Conservation (phyloP, 1,140 invertebrate genomes). For the Gyrodactylus bullatarudis region DNA sequence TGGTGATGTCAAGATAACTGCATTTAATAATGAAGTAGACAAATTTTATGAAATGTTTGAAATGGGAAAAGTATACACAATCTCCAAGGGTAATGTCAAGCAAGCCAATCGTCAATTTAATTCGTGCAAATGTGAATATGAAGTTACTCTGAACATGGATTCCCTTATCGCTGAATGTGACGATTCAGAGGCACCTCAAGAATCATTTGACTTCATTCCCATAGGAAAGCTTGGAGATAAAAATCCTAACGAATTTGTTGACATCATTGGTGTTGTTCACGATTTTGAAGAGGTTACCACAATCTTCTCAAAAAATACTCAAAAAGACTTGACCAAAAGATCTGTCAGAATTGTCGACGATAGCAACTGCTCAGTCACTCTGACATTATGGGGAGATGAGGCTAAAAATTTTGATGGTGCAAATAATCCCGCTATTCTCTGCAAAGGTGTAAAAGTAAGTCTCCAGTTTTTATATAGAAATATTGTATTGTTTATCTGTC, state of each 20-base stretch:
- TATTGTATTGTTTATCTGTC: no score
- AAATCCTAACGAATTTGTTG: slow-evolving; percentile 32
- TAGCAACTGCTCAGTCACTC: slow-evolving; percentile 34
- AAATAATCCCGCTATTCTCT: slow-evolving; percentile 38
- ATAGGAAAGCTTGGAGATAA: slow-evolving; percentile 37
- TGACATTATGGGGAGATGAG: slow-evolving; percentile 27
- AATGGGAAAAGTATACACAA: slow-evolving; percentile 40
- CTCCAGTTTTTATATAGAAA: no score
- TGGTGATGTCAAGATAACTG: slow-evolving; percentile 71
- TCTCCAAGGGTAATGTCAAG: slow-evolving; percentile 43
- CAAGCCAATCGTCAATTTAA: slow-evolving; percentile 60
- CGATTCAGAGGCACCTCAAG: slow-evolving; percentile 21
- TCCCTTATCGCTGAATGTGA: slow-evolving; percentile 23
- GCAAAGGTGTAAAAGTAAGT: slow-evolving; percentile 39
- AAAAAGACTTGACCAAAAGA: slow-evolving; percentile 50
- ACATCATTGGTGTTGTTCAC: slow-evolving; percentile 63
- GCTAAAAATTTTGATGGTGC: slow-evolving; percentile 46
- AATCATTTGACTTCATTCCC: slow-evolving; percentile 45
- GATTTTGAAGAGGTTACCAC: slow-evolving; percentile 32
- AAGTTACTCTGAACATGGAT: slow-evolving; percentile 53
- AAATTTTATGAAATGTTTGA: slow-evolving; percentile 60
- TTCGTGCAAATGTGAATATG: slow-evolving; percentile 60
- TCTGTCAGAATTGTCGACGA: slow-evolving; percentile 56
- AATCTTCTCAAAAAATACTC: slow-evolving; percentile 34
- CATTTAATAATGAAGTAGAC: slow-evolving; percentile 54